Evolutionary conservation across 2,113 vertebrate genomes (phyloP).

Genomic region (Thunnus maccoyii): DNA sequence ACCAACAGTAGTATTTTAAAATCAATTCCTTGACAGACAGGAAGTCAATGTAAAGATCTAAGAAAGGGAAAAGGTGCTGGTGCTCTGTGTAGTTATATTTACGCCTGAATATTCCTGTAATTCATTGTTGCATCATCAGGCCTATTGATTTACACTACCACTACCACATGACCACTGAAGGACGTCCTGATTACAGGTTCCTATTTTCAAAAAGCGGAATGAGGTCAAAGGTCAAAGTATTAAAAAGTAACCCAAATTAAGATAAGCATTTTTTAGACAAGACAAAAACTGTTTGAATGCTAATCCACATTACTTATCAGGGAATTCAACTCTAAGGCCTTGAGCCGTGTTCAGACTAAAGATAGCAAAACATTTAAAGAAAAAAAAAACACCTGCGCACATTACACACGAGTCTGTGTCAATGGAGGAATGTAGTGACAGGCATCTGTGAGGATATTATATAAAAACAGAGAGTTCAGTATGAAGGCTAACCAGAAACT

Average conservation of each 20-base stretch:
- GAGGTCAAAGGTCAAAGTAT: not conserved
- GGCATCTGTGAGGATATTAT: too few relatives aligned
- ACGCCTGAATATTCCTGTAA: not conserved
- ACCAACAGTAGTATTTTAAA: too few relatives aligned
- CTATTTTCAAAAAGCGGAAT: not conserved
- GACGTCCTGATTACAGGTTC: not conserved
- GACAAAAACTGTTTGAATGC: too few relatives aligned
- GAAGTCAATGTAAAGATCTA: too few relatives aligned
- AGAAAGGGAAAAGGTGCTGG: too few relatives aligned
- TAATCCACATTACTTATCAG: too few relatives aligned
- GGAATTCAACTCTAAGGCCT: too few relatives aligned
- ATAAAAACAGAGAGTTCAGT: too few relatives aligned
- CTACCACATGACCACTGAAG: not conserved
- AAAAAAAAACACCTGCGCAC: not conserved
- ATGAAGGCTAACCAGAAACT: too few relatives aligned
- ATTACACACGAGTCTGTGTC: not conserved
- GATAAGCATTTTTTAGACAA: not conserved
- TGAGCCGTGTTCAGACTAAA: not conserved
- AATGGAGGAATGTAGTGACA: too few relatives aligned
- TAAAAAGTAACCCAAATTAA: not conserved
- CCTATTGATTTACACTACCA: slow-evolving; percentile 26
- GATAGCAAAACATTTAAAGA: not conserved
- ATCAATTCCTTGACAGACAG: too few relatives aligned
- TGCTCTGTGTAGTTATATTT: not conserved
- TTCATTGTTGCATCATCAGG: not conserved